These are phyloP conservation scores for Sminthurides aquaticus DNA, from an alignment of 2,888 invertebrate species.

Conservation along the genomic window DNA sequence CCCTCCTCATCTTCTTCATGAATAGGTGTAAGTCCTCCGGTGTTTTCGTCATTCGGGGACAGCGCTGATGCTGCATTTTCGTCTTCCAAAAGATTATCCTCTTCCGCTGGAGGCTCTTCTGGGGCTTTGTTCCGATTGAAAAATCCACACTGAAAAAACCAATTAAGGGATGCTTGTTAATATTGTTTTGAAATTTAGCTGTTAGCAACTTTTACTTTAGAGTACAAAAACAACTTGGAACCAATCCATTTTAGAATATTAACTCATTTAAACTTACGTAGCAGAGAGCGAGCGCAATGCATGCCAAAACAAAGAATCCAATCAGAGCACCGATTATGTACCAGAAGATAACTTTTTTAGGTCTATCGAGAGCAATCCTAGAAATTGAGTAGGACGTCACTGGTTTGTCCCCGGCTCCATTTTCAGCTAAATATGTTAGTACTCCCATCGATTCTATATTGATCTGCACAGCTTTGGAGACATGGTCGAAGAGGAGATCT, in stretches of 20 bases:
- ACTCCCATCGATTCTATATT: not conserved
- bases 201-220: too few relatives aligned
- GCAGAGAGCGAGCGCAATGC: too few relatives aligned
- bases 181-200: too few relatives aligned
- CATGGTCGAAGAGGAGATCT: constrained; percentile 41
- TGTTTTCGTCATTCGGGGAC: too few relatives aligned
- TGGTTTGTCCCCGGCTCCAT: not conserved
- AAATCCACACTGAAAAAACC: constrained; percentile 25
- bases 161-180: too few relatives aligned
- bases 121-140: constrained; percentile 23
- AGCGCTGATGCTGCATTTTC: too few relatives aligned
- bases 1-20: too few relatives aligned
- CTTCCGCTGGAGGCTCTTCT: constrained; percentile 9
- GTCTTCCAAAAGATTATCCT: constrained; percentile 21
- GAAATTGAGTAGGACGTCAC: not conserved
- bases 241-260: too few relatives aligned
- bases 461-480: not conserved
- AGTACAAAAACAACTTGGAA: too few relatives aligned
- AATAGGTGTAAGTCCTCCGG: too few relatives aligned
- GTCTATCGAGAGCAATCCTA: not conserved
- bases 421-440: not conserved
- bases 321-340: not conserved
- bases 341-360: not conserved
- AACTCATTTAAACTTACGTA: too few relatives aligned
- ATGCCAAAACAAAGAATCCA: not conserved